Evolutionary conservation across 2,113 vertebrate genomes (phyloP).

Genomic region (Vidua chalybeata): DNA sequence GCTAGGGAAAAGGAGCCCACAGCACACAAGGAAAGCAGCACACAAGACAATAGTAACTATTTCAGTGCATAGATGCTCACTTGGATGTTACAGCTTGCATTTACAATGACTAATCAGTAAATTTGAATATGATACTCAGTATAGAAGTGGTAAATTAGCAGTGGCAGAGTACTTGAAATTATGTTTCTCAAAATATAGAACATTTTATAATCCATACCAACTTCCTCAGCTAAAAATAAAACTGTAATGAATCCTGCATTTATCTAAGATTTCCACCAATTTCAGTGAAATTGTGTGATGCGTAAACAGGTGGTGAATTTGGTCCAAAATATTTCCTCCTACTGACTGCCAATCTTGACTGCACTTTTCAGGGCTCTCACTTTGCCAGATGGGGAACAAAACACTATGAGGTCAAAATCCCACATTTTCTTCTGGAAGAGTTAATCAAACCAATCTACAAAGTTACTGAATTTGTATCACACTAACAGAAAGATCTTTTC

Average conservation of each 20-base stretch:
- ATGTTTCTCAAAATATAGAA: conserved; percentile 56
- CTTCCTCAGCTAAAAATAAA: conserved; percentile 54
- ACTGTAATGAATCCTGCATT: background rate
- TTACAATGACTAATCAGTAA: conserved; percentile 64
- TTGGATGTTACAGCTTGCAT: conserved; percentile 28
- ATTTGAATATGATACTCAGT: conserved; percentile 38
- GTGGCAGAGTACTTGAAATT: conserved; percentile 45
- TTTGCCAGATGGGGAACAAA: background rate
- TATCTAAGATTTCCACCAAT: conserved; percentile 2
- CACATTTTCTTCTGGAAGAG: background rate
- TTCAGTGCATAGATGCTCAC: conserved; percentile 14
- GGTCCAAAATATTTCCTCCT: conserved; percentile 19
- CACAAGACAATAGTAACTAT: conserved; percentile 48
- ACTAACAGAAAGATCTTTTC: background rate
- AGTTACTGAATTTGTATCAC: background rate
- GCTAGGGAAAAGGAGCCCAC: background rate
- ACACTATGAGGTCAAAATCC: background rate
- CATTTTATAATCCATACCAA: conserved; percentile 12
- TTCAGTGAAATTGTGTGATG: background rate
- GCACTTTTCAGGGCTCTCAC: background rate
- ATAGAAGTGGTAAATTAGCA: conserved; percentile 54
- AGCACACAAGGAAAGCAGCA: background rate
- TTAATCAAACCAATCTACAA: background rate
- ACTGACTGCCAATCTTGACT: background rate
- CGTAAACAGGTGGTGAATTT: conserved; percentile 38